phyloP scores from a whole-genome alignment of 2,888 invertebrate genomes.

The Tachina fera region DNA sequence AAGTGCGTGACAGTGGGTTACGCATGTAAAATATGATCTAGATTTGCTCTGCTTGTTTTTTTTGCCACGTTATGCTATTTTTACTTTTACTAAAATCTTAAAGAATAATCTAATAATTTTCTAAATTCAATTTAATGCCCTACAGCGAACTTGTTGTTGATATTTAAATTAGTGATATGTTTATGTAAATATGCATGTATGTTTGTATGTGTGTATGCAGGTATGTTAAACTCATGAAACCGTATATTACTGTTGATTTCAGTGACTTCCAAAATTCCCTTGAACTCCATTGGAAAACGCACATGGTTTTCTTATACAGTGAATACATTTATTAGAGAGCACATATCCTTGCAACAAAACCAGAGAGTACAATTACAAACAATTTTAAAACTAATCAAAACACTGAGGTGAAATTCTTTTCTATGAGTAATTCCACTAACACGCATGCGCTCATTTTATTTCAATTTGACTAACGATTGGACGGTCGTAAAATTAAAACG shows the following conservation, averaged over 20 bases:
- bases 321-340: not conserved
- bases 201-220: not conserved
- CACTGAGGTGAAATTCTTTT: slow-evolving; percentile 56
- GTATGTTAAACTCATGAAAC: not conserved
- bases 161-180: not conserved
- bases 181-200: not conserved
- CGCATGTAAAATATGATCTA: too few relatives aligned
- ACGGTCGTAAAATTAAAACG: slow-evolving; percentile 44
- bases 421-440: not conserved
- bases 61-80: not conserved
- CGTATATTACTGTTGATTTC: not conserved
- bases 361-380: slow-evolving; percentile 7
- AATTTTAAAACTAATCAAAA: slow-evolving; percentile 1
- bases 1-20: too few relatives aligned
- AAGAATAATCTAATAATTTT: too few relatives aligned
- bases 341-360: slow-evolving; percentile 12
- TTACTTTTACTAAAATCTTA: too few relatives aligned
- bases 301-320: slow-evolving; percentile 48
- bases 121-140: too few relatives aligned
- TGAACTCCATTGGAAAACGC: slow-evolving; percentile 61
- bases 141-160: not conserved
- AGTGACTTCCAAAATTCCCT: slow-evolving; percentile 37
- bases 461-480: slow-evolving; percentile 47
- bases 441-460: slow-evolving; percentile 57
- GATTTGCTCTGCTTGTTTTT: not conserved